These are phyloP conservation scores for Spea hammondii DNA, from an alignment of 2,797 vertebrate species.

Conservation along the genomic window DNA sequence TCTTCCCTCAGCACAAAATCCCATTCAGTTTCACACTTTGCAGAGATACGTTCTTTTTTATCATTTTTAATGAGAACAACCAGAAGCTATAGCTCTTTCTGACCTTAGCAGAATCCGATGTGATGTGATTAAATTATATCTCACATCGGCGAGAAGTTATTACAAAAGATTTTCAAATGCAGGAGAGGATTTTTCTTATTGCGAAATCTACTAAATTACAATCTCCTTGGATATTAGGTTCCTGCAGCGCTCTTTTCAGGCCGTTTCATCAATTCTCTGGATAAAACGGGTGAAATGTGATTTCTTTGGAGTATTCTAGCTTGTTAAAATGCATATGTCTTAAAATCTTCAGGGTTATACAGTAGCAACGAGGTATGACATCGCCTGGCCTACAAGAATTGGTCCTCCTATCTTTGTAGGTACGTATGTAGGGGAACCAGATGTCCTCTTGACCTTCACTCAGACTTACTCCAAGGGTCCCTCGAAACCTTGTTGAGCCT, in stretches of 20 bases:
- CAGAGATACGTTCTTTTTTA: conserved; percentile 5
- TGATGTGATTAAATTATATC: conserved; percentile 52
- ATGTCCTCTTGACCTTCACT: no score
- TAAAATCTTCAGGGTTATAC: not conserved
- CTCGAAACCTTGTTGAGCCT: no score
- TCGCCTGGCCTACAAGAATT: no score
- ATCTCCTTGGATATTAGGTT: conserved; percentile 50
- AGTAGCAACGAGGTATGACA: not conserved
- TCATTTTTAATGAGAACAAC: conserved; percentile 44
- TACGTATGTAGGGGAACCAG: no score
- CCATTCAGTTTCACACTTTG: conserved; percentile 26
- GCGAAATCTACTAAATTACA: conserved; percentile 52
- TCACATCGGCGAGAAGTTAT: conserved; percentile 52
- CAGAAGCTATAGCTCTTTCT: conserved; percentile 42
- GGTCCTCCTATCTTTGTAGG: no score
- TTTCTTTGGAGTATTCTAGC: conserved; percentile 27
- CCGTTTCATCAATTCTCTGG: conserved; percentile 48
- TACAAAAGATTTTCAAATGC: conserved; percentile 50
- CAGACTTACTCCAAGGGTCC: no score
- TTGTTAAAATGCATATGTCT: conserved; percentile 45
- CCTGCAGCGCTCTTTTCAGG: conserved; percentile 34
- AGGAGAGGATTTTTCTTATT: conserved; percentile 51
- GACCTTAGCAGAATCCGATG: conserved; percentile 47
- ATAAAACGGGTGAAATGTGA: conserved; percentile 37
- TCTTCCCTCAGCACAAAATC: conserved; percentile 9